Evolutionary conservation across 2,888 invertebrate species (phyloP).

Genomic region (Lamproptera curius): DNA sequence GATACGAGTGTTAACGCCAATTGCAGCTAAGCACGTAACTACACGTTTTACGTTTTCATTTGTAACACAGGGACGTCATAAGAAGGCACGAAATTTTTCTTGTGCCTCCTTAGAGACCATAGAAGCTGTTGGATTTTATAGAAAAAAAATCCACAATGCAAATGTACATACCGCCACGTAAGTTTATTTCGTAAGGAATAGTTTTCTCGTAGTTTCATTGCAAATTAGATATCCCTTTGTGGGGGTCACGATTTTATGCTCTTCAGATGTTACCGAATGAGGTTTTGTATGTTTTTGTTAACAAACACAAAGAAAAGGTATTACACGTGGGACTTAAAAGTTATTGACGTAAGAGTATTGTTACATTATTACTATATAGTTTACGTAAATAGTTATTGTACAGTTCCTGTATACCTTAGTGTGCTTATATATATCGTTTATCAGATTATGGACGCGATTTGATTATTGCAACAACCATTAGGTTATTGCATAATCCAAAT

Average conservation of each 20-base stretch:
- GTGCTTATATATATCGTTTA: no score
- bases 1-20: no score
- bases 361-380: no score
- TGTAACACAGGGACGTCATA: constrained; percentile 21
- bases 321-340: neutral
- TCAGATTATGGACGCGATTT: no score
- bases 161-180: constrained; percentile 31
- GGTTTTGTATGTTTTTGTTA: neutral
- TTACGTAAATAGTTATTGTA: no score
- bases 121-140: constrained; percentile 30
- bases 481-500: no score
- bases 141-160: constrained; percentile 33
- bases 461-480: no score
- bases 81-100: constrained; percentile 27
- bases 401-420: no score
- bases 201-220: constrained; percentile 25
- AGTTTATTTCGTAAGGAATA: constrained; percentile 35
- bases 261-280: constrained; percentile 8
- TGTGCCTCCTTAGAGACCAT: constrained; percentile 25
- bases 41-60: constrained; percentile 27
- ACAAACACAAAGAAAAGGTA: neutral
- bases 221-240: constrained; percentile 26
- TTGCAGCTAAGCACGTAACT: neutral
- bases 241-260: constrained; percentile 22
- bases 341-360: no score